Percentiles rank a stretch among this genome's conserved stretches.
Conservation (phyloP, 2,797 vertebrate genomes). For the Danio jaintianensis region DNA sequence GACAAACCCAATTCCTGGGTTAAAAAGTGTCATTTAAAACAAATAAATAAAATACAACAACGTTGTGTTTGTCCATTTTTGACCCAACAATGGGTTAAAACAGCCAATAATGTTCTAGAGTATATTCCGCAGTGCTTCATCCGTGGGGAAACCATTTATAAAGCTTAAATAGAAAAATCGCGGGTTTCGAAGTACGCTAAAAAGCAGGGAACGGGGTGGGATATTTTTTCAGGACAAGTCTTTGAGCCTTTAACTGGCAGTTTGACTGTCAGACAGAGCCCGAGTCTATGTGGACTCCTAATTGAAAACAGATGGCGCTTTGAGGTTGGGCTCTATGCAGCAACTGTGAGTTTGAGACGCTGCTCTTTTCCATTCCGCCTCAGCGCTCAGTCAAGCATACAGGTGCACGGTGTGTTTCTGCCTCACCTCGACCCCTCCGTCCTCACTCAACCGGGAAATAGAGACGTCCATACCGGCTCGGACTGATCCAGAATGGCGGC, state of each 20-base stretch:
- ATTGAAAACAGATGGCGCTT: conserved; percentile 84
- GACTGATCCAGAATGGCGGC: conserved; percentile 13
- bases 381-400: conserved; percentile 67
- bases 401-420: conserved; percentile 72
- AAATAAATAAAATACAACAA: no score
- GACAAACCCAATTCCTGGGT: no score
- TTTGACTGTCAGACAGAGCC: conserved; percentile 75
- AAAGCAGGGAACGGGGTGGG: conserved; percentile 61
- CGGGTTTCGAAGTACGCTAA: conserved; percentile 53
- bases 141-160: conserved; percentile 61
- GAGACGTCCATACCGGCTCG: conserved; percentile 32
- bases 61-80: no score
- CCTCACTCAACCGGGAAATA: conserved; percentile 33
- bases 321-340: conserved; percentile 65
- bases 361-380: conserved; percentile 62
- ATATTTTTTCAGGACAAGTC: conserved; percentile 74
- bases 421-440: conserved; percentile 44
- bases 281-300: conserved; percentile 73
- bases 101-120: not conserved
- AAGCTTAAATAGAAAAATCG: conserved; percentile 63
- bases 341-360: conserved; percentile 64
- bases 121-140: conserved; percentile 44
- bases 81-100: no score
- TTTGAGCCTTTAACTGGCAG: conserved; percentile 74
- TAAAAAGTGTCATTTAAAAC: no score